Evolutionary conservation across 2,888 invertebrate genomes (phyloP).

Genomic region (Drosophila quinaria): DNA sequence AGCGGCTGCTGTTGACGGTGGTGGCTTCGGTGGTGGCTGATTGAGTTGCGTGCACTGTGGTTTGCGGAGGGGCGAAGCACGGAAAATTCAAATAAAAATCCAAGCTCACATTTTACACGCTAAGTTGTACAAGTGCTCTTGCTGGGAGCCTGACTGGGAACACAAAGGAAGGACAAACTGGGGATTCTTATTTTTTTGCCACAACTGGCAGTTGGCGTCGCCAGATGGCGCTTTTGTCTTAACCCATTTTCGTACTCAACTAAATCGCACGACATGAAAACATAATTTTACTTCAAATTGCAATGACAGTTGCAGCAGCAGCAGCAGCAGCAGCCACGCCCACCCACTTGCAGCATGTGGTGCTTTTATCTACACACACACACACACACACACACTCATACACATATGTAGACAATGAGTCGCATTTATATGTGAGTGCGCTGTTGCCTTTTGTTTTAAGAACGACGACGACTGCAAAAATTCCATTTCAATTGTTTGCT

Average conservation of each 20-base stretch:
- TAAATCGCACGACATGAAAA: conserved; percentile 79
- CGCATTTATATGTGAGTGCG: conserved; percentile 45
- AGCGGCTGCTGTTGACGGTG: background rate
- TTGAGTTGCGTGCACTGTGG: background rate
- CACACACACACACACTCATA: conserved; percentile 28
- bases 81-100: conserved; percentile 34
- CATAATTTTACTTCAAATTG: conserved; percentile 81
- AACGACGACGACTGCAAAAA: conserved; percentile 65
- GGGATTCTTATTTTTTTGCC: conserved; percentile 20
- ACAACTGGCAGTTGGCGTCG: conserved; percentile 34
- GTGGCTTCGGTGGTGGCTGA: background rate
- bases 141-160: conserved; percentile 10
- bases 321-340: conserved; percentile 10
- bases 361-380: conserved; percentile 38
- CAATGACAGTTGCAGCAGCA: conserved; percentile 73
- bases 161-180: conserved; percentile 45
- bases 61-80: conserved; percentile 10
- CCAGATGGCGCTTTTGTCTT: conserved; percentile 68
- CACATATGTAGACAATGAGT: conserved; percentile 19
- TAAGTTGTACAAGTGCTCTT: conserved; percentile 39
- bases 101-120: conserved; percentile 43
- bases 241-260: conserved; percentile 56
- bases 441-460: conserved; percentile 59
- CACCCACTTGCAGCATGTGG: background rate
- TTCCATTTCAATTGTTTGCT: conserved; percentile 83